A percentile compares a stretch with the other conserved stretches of the same genome.
Evolutionary conservation across 2,797 vertebrate genomes (phyloP).

Genomic region (Euthynnus affinis): DNA sequence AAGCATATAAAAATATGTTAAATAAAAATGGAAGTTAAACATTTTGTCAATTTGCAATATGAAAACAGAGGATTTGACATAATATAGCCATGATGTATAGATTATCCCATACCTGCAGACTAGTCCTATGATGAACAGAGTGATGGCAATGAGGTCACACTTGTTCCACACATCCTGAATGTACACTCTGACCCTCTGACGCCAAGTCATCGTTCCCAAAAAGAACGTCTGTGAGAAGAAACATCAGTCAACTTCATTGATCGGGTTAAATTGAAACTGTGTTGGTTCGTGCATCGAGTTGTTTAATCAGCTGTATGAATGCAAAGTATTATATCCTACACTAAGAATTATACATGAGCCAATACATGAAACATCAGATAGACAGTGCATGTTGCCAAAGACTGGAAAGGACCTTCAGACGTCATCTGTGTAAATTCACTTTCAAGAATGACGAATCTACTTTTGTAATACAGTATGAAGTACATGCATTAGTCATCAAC

Average conservation of each 20-base stretch:
- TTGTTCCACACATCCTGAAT: slow-evolving; percentile 92
- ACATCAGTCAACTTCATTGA: background rate
- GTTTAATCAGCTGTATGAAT: background rate
- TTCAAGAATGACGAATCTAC: background rate
- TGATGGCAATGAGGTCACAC: slow-evolving; percentile 89
- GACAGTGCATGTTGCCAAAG: background rate
- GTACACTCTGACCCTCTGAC: slow-evolving; percentile 85
- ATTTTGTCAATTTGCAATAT: background rate
- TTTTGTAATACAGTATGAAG: background rate
- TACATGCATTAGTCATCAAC: no score
- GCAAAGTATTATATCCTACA: no score
- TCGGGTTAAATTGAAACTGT: no score
- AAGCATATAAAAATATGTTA: no score
- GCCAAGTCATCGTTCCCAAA: slow-evolving; percentile 72
- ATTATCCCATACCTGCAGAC: slow-evolving; percentile 83
- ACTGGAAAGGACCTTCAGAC: background rate
- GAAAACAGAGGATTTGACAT: background rate
- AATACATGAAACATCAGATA: background rate
- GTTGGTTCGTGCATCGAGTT: no score
- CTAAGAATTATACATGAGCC: no score
- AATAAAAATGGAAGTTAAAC: background rate
- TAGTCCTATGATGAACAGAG: slow-evolving; percentile 88
- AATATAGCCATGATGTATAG: background rate
- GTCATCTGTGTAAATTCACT: background rate
- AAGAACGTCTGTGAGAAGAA: slow-evolving; percentile 81